Evolutionary conservation across 2,113 vertebrate species (phyloP).

Genomic region (Loxodonta africana): DNA sequence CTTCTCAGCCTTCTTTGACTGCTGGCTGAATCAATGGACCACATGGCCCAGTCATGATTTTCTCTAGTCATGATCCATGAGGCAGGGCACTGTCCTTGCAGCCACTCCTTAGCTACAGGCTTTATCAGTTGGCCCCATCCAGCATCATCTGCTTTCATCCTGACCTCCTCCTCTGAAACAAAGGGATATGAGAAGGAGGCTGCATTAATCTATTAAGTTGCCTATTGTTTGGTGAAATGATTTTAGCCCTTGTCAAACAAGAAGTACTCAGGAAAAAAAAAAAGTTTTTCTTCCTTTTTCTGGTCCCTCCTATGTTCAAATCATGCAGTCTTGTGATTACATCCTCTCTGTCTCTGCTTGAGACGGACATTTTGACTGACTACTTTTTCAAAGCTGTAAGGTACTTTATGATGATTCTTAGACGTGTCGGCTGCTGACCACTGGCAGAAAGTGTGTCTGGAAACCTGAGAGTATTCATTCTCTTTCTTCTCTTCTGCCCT

Average conservation of each 20-base stretch:
- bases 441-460: not conserved
- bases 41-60: accelerated
- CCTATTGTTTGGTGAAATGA: not conserved
- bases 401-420: not conserved
- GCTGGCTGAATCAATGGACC: not conserved
- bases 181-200: no score
- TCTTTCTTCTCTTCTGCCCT: not conserved
- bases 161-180: not conserved
- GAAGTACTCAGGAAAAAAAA: not conserved
- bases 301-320: not conserved
- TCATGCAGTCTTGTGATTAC: not conserved
- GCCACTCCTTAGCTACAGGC: no score
- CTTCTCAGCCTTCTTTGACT: not conserved
- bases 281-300: not conserved
- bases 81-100: accelerated
- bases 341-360: not conserved
- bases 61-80: not conserved
- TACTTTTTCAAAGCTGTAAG: not conserved
- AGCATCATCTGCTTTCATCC: not conserved
- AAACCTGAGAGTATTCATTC: not conserved
- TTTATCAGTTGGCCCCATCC: not conserved
- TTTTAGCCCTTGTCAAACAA: not conserved
- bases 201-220: not conserved
- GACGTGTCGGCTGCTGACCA: not conserved
- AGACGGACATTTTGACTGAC: not conserved